Conservation (phyloP, 2,797 vertebrate genomes). For the Gallinago solitaria region DNA sequence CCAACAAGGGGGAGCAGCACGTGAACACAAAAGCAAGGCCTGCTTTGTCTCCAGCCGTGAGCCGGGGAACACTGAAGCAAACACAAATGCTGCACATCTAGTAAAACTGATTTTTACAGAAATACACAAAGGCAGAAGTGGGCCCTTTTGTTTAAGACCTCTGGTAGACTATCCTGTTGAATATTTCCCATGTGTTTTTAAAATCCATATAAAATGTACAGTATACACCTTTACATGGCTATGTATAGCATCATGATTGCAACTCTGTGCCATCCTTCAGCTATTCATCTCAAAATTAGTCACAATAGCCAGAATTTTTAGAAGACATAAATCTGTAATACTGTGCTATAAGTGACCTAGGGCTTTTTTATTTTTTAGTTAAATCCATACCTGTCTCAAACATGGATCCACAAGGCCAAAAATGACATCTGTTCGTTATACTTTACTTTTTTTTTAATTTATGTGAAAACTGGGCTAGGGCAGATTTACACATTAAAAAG, state of each 20-base stretch:
- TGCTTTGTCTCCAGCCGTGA: constrained; percentile 5
- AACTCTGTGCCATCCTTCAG: constrained; percentile 55
- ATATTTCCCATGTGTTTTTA: constrained; percentile 32
- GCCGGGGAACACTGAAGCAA: constrained; percentile 36
- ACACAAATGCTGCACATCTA: constrained; percentile 19
- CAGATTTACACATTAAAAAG: constrained; percentile 2
- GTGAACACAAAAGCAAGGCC: not conserved
- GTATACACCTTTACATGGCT: not conserved
- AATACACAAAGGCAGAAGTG: not conserved
- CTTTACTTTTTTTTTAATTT: constrained; percentile 21
- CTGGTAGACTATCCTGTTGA: constrained; percentile 43
- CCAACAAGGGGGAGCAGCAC: constrained; percentile 26
- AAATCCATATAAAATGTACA: constrained; percentile 45
- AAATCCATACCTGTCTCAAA: not conserved
- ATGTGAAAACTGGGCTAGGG: constrained; percentile 16
- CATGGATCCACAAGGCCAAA: constrained; percentile 26
- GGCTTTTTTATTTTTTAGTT: not conserved
- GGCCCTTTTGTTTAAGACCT: constrained; percentile 16
- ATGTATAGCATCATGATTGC: constrained; percentile 36
- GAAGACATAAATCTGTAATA: not conserved
- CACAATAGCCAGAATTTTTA: constrained; percentile 32
- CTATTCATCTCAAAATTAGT: constrained; percentile 53
- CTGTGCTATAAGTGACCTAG: constrained; percentile 33
- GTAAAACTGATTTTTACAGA: not conserved
- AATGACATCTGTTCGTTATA: not conserved